phyloP scores from a whole-genome alignment of 2,113 vertebrate species.

The Ahaetulla prasina region DNA sequence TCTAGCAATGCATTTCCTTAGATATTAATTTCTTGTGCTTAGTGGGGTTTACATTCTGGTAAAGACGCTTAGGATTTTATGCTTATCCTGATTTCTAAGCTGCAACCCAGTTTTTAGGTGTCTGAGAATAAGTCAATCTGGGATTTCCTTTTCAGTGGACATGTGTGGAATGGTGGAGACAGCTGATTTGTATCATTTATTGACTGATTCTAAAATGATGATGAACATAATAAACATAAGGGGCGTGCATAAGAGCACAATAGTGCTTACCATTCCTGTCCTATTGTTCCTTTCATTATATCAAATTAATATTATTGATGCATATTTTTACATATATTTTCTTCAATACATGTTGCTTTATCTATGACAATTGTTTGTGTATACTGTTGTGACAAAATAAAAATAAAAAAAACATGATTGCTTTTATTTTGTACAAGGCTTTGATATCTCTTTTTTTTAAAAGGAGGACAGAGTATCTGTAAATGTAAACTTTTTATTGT shows the following conservation, averaged over 20 bases:
- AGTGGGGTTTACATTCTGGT: not conserved
- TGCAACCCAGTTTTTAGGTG: not conserved
- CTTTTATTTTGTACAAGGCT: not conserved
- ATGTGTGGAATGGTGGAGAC: not conserved
- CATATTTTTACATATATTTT: no score
- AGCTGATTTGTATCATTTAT: not conserved
- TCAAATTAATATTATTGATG: no score
- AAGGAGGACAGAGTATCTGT: not conserved
- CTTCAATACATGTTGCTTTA: no score
- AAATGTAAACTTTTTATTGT: not conserved
- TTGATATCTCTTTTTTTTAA: not conserved
- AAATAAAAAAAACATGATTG: no score
- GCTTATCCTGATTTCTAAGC: not conserved
- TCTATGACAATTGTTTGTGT: no score
- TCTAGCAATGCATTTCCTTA: not conserved
- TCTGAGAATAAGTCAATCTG: not conserved
- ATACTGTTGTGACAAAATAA: no score
- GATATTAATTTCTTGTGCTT: not conserved
- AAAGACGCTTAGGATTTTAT: not conserved
- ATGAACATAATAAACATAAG: no score
- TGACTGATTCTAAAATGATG: not conserved
- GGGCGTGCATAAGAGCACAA: no score
- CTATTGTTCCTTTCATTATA: no score
- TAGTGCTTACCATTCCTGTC: no score
- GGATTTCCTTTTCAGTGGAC: not conserved